phyloP scores from a whole-genome alignment of 2,888 invertebrate genomes.

The Sylvicola cinctus region DNA sequence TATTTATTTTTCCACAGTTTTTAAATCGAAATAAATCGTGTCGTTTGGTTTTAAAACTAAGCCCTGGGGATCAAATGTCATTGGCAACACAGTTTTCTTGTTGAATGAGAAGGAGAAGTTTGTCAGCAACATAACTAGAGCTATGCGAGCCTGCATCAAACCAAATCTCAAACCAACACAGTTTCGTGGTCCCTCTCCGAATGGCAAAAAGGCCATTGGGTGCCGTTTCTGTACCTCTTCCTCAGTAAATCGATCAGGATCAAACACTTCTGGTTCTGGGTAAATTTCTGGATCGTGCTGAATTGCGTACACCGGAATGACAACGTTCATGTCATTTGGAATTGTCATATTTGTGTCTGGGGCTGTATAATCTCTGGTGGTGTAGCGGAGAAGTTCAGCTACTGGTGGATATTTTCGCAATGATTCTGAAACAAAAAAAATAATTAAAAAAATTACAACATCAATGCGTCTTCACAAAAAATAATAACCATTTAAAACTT shows the following conservation, averaged over 20 bases:
- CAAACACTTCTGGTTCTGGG: slow-evolving; percentile 18
- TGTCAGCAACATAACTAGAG: neutral
- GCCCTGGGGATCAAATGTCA: no score
- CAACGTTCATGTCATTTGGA: slow-evolving; percentile 6
- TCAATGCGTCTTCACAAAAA: neutral
- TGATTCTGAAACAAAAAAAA: slow-evolving; percentile 15
- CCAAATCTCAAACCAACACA: slow-evolving; percentile 7
- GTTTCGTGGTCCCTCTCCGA: slow-evolving; percentile 16
- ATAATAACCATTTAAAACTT: slow-evolving; percentile 19
- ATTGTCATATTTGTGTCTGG: neutral
- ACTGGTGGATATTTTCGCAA: slow-evolving; percentile 21
- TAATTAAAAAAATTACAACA: neutral
- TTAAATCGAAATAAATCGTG: no score
- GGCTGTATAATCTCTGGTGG: slow-evolving; percentile 10
- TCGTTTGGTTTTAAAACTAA: no score
- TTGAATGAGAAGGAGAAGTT: neutral
- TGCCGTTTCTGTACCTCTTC: slow-evolving; percentile 11
- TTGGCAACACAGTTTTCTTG: no score
- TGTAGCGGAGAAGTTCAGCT: slow-evolving; percentile 13
- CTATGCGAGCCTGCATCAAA: neutral
- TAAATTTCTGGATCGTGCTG: slow-evolving; percentile 19
- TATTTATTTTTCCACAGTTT: no score
- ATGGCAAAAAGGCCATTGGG: slow-evolving; percentile 15
- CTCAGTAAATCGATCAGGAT: slow-evolving; percentile 19
- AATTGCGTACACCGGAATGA: slow-evolving; percentile 14